Evolutionary conservation across 35 echinoderm and acorn worm species (phyloP).

Genomic region (Lytechinus pictus): DNA sequence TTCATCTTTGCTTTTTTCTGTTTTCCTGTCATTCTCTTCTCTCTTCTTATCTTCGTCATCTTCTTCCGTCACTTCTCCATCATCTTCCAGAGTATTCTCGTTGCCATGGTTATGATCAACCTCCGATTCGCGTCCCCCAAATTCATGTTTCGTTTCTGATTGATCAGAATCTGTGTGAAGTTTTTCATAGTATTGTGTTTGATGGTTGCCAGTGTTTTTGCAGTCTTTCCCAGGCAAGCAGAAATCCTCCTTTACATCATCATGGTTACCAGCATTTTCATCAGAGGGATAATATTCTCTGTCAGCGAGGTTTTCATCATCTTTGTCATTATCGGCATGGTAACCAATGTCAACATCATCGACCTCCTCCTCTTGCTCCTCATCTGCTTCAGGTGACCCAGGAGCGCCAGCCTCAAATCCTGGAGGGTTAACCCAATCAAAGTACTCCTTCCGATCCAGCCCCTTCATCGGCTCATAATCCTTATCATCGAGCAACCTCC

Average conservation of each 20-base stretch:
- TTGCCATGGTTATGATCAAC: neutral
- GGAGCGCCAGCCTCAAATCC: conserved; percentile 21
- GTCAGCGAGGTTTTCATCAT: neutral
- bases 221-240: neutral
- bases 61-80: neutral
- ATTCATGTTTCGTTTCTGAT: neutral
- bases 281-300: conserved; percentile 35
- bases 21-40: neutral
- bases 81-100: conserved; percentile 14
- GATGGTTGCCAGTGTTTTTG: neutral
- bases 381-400: neutral
- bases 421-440: conserved; percentile 49
- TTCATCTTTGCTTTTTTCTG: neutral
- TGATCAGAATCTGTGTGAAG: neutral
- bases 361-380: neutral
- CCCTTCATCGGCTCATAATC: conserved; percentile 44
- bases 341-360: neutral
- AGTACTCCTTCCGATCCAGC: conserved; percentile 24
- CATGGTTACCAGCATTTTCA: neutral
- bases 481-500: neutral
- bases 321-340: neutral
- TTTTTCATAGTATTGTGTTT: neutral
- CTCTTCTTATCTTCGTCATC: conserved; percentile 35
- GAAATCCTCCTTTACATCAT: neutral
- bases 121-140: conserved; percentile 18